phyloP scores from a whole-genome alignment of 2,797 vertebrate species.

The Pangasius sanitwongsei region DNA sequence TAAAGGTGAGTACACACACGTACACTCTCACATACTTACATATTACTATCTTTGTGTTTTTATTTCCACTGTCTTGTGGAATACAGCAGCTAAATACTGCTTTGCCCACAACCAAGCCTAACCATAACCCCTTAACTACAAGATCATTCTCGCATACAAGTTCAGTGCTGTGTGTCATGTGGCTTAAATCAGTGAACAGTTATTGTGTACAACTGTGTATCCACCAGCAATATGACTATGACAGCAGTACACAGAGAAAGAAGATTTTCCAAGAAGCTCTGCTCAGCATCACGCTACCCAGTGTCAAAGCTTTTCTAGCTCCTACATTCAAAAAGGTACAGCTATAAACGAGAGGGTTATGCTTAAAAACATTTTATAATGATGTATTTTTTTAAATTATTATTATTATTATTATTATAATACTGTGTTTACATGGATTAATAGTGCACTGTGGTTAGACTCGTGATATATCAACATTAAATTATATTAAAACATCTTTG shows the following conservation, averaged over 20 bases:
- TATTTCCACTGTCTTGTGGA: no score
- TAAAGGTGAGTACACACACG: slow-evolving; percentile 79
- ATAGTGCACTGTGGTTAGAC: neutral
- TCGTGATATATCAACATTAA: neutral
- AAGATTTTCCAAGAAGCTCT: slow-evolving; percentile 86
- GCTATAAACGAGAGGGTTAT: neutral
- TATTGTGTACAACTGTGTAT: neutral
- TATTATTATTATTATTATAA: neutral
- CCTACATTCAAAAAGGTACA: slow-evolving; percentile 81
- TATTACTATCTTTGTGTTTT: neutral
- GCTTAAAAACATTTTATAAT: neutral
- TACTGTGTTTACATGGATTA: neutral
- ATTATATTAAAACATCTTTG: neutral
- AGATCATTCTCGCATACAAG: neutral
- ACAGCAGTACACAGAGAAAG: slow-evolving; percentile 92
- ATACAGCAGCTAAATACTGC: neutral
- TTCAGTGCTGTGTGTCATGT: neutral
- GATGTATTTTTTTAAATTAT: neutral
- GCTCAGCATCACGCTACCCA: slow-evolving; percentile 86
- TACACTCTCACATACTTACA: neutral
- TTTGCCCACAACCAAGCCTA: neutral
- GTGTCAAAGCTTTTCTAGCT: slow-evolving; percentile 83
- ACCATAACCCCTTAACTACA: neutral
- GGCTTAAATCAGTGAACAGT: neutral
- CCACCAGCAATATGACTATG: slow-evolving; percentile 90